Conservation (phyloP, 2,113 vertebrate species). For the Pipra filicauda region DNA sequence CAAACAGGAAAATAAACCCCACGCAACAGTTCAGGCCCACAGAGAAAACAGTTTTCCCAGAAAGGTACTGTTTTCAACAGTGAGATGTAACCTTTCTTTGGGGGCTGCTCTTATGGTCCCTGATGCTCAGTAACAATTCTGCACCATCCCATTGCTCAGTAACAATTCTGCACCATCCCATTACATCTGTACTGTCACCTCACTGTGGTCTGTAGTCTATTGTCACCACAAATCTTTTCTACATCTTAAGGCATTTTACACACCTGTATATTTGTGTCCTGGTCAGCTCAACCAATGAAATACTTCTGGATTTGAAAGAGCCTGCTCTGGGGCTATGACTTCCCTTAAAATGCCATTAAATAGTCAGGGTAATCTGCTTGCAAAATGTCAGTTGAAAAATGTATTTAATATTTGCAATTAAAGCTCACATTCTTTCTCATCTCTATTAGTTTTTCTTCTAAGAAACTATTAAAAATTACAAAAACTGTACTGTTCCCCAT, state of each 20-base stretch:
- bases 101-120: background rate
- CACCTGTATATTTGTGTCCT: background rate
- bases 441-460: constrained; percentile 9
- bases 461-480: constrained; percentile 21
- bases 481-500: background rate
- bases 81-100: constrained; percentile 8
- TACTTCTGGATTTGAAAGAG: background rate
- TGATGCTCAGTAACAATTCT: background rate
- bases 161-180: background rate
- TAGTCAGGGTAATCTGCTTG: background rate
- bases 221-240: background rate
- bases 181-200: background rate
- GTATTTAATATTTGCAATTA: background rate
- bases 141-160: background rate
- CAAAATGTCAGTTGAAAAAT: background rate
- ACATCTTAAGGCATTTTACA: constrained; percentile 10
- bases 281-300: constrained; percentile 5
- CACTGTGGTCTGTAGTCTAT: background rate
- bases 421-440: background rate
- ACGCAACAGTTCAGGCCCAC: background rate
- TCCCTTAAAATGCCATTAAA: background rate
- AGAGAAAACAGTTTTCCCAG: background rate
- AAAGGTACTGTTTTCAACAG: background rate
- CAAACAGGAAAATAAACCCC: constrained; percentile 70
- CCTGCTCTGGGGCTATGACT: background rate